Conservation (phyloP, 1,140 invertebrate genomes). For the Agrilus planipennis region DNA sequence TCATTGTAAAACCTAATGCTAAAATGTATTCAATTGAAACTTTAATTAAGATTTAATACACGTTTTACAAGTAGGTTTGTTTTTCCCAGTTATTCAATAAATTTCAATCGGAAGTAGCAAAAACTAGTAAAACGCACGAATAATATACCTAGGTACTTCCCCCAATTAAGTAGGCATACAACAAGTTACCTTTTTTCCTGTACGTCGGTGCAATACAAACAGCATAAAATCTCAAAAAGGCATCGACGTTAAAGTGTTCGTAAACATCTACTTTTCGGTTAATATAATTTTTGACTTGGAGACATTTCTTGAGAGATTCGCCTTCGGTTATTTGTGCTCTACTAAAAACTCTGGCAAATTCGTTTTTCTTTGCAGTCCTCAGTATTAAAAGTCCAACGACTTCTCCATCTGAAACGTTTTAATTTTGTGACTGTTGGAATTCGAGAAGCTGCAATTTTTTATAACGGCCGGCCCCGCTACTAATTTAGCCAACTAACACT, state of each 20-base stretch:
- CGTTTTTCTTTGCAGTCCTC: slow-evolving; percentile 21
- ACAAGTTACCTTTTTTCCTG: slow-evolving; percentile 11
- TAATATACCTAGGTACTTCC: background rate
- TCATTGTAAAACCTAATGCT: slow-evolving; percentile 38
- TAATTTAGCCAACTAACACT: too few species aligned
- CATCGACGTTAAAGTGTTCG: slow-evolving; percentile 22
- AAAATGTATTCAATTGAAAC: slow-evolving; percentile 13
- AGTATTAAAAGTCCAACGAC: slow-evolving; percentile 24
- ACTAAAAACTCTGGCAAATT: slow-evolving; percentile 25
- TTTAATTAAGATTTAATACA: background rate
- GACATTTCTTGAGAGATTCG: slow-evolving; percentile 28
- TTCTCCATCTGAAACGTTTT: background rate
- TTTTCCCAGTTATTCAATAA: background rate
- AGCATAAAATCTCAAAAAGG: slow-evolving; percentile 31
- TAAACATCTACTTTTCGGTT: slow-evolving; percentile 32
- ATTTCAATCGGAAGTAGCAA: background rate
- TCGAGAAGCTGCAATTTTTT: slow-evolving; percentile 3
- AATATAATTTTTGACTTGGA: slow-evolving; percentile 29
- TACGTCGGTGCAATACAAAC: slow-evolving; percentile 36
- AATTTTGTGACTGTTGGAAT: slow-evolving; percentile 5
- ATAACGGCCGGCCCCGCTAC: background rate
- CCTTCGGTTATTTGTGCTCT: slow-evolving; percentile 26
- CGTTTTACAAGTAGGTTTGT: background rate
- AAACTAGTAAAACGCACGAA: background rate
- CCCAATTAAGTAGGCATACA: background rate